Evolutionary conservation across 2,797 vertebrate genomes (phyloP).

Genomic region (Anolis apletophallus): DNA sequence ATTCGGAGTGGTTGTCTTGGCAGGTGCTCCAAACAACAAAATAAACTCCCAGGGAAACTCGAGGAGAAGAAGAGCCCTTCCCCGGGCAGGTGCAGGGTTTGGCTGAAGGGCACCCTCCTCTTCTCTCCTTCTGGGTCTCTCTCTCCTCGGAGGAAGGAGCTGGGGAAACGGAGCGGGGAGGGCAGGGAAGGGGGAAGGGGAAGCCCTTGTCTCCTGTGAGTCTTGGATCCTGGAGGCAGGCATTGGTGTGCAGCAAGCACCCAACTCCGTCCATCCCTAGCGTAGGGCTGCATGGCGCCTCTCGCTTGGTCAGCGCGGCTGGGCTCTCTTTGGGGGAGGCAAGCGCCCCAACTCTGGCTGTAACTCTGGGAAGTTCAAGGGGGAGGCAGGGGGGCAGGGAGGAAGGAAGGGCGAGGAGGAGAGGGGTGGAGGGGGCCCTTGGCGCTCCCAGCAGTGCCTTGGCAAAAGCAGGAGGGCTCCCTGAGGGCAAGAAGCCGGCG

Average conservation of each 20-base stretch:
- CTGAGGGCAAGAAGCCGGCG: conserved; percentile 7
- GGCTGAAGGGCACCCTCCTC: too few relatives aligned
- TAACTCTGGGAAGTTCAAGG: conserved; percentile 78
- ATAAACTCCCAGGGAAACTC: too few relatives aligned
- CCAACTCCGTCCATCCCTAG: not conserved
- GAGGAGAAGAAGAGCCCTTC: too few relatives aligned
- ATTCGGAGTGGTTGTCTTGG: too few relatives aligned
- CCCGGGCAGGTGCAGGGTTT: too few relatives aligned
- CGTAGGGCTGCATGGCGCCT: not conserved
- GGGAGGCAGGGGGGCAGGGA: conserved; percentile 49
- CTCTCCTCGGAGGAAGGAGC: not conserved
- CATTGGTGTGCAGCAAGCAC: not conserved
- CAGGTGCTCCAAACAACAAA: too few relatives aligned
- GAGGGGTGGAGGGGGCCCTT: not conserved
- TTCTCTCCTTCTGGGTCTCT: not conserved
- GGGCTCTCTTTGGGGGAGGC: not conserved
- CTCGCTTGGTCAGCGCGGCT: conserved; percentile 31
- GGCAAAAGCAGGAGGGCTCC: not conserved
- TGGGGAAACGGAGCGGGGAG: not conserved
- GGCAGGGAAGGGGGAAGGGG: not conserved
- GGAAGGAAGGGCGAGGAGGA: not conserved
- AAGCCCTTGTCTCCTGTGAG: not conserved
- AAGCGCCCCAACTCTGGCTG: conserved; percentile 65
- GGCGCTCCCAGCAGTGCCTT: not conserved
- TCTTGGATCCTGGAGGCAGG: too few relatives aligned